Conservation (phyloP, 2,113 vertebrate species). For the Geococcyx californianus region DNA sequence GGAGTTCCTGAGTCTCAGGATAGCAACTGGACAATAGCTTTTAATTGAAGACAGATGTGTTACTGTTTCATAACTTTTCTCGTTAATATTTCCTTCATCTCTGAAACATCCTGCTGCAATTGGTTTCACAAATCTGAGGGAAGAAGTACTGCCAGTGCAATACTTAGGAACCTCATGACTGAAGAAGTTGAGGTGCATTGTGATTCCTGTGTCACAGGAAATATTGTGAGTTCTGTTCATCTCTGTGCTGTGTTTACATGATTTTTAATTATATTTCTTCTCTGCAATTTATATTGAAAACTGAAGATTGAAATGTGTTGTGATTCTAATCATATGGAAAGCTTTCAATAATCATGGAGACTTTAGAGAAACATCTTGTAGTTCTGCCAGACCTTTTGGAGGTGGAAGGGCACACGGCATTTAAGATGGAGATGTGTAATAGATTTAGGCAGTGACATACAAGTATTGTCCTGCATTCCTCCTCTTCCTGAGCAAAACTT, state of each 20-base stretch:
- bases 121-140: not conserved
- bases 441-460: not conserved
- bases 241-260: accelerated
- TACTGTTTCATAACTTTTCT: not conserved
- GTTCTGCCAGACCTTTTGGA: not conserved
- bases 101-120: not conserved
- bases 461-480: not conserved
- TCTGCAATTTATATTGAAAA: not conserved
- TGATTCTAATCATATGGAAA: not conserved
- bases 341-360: not conserved
- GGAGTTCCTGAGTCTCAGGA: not conserved
- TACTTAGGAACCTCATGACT: not conserved
- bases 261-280: not conserved
- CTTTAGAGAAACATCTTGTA: not conserved
- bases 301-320: not conserved
- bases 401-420: not conserved
- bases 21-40: not conserved
- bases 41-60: not conserved
- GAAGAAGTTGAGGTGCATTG: not conserved
- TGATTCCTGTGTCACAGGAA: not conserved
- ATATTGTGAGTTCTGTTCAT: not conserved
- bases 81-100: not conserved
- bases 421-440: not conserved
- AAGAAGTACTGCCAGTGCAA: not conserved
- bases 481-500: not conserved